Conservation (phyloP, 2,888 invertebrate genomes). For the Herminia tarsipennalis region DNA sequence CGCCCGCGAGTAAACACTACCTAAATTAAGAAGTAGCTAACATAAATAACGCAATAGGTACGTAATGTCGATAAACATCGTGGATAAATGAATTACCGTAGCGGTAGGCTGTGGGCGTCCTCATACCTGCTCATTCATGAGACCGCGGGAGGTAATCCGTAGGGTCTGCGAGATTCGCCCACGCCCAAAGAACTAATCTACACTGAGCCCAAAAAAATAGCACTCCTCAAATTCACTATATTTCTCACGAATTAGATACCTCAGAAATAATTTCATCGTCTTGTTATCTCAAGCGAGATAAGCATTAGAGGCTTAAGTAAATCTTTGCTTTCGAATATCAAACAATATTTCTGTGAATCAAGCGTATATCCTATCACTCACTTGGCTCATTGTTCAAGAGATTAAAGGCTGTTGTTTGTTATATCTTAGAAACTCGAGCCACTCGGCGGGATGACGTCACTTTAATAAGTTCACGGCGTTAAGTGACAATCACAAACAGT, state of each 20-base stretch:
- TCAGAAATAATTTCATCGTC: background rate
- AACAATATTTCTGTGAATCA: constrained; percentile 40
- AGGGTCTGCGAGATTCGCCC: constrained; percentile 25
- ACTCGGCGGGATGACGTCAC: constrained; percentile 45
- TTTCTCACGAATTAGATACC: constrained; percentile 11
- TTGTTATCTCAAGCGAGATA: constrained; percentile 4
- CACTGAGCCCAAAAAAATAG: constrained; percentile 21
- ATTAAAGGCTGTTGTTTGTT: constrained; percentile 32
- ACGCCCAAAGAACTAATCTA: constrained; percentile 26
- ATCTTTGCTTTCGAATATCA: constrained; percentile 7
- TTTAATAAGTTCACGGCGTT: constrained; percentile 47
- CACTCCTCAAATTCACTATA: constrained; percentile 23
- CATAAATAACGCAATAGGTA: constrained; percentile 36
- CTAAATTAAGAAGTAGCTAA: too few relatives aligned
- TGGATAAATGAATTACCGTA: constrained; percentile 51
- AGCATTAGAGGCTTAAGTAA: constrained; percentile 10
- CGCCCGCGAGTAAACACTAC: too few relatives aligned
- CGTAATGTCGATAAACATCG: constrained; percentile 43
- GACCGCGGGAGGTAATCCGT: constrained; percentile 34
- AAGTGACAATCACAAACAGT: constrained; percentile 55
- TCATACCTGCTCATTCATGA: constrained; percentile 69
- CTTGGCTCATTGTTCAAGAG: constrained; percentile 40
- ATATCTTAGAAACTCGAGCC: constrained; percentile 33
- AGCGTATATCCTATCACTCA: constrained; percentile 34
- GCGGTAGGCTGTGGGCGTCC: constrained; percentile 50